phyloP scores from a whole-genome alignment of 2,888 invertebrate genomes.

The Andrena bucephala region DNA sequence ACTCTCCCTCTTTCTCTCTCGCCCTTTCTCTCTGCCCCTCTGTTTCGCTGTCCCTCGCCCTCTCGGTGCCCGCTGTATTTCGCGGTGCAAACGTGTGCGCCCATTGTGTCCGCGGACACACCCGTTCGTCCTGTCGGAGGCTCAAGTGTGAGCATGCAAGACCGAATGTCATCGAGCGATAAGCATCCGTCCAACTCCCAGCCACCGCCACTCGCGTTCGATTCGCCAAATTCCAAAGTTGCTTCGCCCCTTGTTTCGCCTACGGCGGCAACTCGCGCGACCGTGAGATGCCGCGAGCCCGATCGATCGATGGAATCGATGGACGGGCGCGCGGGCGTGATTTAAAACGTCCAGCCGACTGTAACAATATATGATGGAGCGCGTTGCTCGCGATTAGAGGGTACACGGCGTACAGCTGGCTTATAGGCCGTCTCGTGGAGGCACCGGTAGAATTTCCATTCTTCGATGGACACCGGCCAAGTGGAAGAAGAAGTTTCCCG shows the following conservation, averaged over 20 bases:
- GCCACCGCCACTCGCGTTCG: constrained; percentile 4
- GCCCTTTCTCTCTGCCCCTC: constrained; percentile 1
- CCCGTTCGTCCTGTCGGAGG: constrained; percentile 48
- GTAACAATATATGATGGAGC: neutral
- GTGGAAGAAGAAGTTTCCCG: constrained; percentile 46
- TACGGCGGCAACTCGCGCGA: neutral
- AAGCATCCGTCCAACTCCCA: constrained; percentile 70
- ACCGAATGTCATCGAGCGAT: constrained; percentile 78
- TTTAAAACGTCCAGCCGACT: neutral
- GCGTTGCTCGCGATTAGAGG: neutral
- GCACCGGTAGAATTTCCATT: constrained; percentile 35
- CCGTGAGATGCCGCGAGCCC: neutral
- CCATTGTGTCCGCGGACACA: constrained; percentile 51
- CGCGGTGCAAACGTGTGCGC: constrained; percentile 49
- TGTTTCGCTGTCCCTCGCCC: neutral
- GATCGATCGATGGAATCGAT: constrained; percentile 27
- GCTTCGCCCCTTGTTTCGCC: neutral
- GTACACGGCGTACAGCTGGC: neutral
- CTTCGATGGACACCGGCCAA: constrained; percentile 23
- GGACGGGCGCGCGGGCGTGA: neutral
- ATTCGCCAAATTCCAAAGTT: constrained; percentile 7
- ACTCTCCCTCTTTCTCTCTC: constrained; percentile 25
- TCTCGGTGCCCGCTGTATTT: constrained; percentile 28
- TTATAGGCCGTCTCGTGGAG: neutral
- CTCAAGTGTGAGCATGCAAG: constrained; percentile 64